Evolutionary conservation across 2,113 vertebrate genomes (phyloP).

Genomic region (Neodon shergylaensis): DNA sequence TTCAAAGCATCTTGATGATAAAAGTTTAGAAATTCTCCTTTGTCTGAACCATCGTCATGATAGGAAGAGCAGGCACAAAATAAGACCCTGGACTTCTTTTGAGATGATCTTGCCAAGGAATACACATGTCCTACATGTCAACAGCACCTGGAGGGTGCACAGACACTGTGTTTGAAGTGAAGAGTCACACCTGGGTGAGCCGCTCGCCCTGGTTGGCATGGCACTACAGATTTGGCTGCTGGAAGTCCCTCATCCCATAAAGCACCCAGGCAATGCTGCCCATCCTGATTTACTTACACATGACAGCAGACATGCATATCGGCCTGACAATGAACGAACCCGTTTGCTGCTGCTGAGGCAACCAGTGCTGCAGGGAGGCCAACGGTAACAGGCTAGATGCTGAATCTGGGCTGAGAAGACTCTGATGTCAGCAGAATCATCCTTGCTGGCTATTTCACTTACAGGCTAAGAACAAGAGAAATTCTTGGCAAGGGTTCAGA

Average conservation of each 20-base stretch:
- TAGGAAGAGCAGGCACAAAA: not conserved
- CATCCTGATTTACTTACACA: not conserved
- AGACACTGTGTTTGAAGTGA: not conserved
- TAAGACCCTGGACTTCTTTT: not conserved
- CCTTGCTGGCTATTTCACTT: not conserved
- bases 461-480: not conserved
- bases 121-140: not conserved
- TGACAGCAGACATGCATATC: not conserved
- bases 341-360: not conserved
- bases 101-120: not conserved
- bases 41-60: not conserved
- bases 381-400: not conserved
- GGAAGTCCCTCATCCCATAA: not conserved
- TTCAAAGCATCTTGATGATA: not conserved
- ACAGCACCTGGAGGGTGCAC: not conserved
- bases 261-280: not conserved
- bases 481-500: not conserved
- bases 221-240: not conserved
- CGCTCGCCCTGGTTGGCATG: not conserved
- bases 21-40: constrained; percentile 7
- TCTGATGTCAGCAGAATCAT: not conserved
- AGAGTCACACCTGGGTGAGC: not conserved
- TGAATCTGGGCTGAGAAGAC: not conserved
- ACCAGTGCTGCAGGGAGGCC: not conserved
- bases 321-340: not conserved